phyloP scores from a whole-genome alignment of 2,888 invertebrate genomes.

The Formica aserva region DNA sequence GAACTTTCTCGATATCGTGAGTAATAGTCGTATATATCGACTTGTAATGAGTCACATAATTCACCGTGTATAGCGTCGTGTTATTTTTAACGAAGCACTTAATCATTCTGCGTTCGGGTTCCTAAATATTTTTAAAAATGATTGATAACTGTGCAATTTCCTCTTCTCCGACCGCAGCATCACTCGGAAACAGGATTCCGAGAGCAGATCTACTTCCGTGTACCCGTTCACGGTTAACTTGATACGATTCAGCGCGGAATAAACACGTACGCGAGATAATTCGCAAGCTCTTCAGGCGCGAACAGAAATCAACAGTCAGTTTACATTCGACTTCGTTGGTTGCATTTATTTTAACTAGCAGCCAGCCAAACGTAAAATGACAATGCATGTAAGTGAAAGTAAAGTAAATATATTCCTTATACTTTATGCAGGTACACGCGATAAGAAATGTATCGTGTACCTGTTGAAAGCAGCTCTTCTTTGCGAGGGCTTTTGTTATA shows the following conservation, averaged over 20 bases:
- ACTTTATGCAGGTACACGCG: not conserved
- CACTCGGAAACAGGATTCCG: not conserved
- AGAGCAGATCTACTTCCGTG: not conserved
- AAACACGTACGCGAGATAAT: not conserved
- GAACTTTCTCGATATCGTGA: not conserved
- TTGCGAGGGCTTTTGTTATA: not conserved
- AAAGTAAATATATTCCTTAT: conserved; percentile 1
- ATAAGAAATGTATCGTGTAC: not conserved
- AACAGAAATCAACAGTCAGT: not conserved
- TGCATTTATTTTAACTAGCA: not conserved
- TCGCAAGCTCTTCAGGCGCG: not conserved
- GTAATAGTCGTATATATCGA: not conserved
- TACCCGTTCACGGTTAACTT: not conserved
- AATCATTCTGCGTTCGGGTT: not conserved
- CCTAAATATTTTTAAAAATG: not conserved
- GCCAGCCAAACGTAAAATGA: conserved; percentile 18
- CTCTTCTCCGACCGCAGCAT: not conserved
- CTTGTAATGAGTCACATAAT: not conserved
- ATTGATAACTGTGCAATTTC: not conserved
- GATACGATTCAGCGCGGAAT: conserved; percentile 29
- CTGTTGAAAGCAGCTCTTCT: conserved; percentile 12
- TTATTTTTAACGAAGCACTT: not conserved
- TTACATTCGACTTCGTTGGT: not conserved
- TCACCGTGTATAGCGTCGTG: not conserved
- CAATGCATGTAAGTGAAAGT: conserved; percentile 39